Base-by-base conservation (phyloP, 2,113 vertebrate species). In the Microtus oregoni region DNA sequence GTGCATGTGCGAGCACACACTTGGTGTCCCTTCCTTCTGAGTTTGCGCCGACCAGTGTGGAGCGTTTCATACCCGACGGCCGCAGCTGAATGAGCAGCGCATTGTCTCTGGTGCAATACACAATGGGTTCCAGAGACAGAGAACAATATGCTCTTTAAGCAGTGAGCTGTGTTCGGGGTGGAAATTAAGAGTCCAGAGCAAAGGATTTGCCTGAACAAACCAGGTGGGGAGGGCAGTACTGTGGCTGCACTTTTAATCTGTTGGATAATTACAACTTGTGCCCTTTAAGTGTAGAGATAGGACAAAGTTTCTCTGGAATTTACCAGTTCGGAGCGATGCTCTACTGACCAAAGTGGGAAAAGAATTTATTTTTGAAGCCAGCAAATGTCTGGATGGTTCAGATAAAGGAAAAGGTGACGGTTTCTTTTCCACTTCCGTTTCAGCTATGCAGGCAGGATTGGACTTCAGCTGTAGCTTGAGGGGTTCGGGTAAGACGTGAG, bases 1-100 rank as follows among this genome's bases (percentile, higher is more conserved):
- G n/a, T 4, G 26, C 0, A 1, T 7, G 20, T 58, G 19, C 4
- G 19, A 58, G 58, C 19, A n/a, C 70, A 32, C 20, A 3, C 22
- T 73, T 92, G 92, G 93, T 65, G 87, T n/a, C 96, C 95, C 94
- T 96, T 94, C 19, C 28, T 86, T 95, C 94, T 81, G 89, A 87
- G 86, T 95, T 94, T 92, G 85, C 52, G 19, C 10, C 86, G 97
- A 67, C 93, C n/a, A 92, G 55, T 85, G 2, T 81, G 94, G 85
- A 91, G 79, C 93, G 92, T 88, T 89, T 96, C 70, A 92, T 12
- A 0, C 76, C 79, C 67, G 47, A 86, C 75, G 93, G 67, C 91
- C 12, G 77, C 98, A 98, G 98, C 97, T 97, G 94, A 79, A 47
- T 0, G 82, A 97, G 94, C 94, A 44, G 87, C 96, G 96, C 95